These are phyloP conservation scores for Myotis vivesi DNA, from an alignment of 2,797 vertebrate species.

Conservation along the genomic window DNA sequence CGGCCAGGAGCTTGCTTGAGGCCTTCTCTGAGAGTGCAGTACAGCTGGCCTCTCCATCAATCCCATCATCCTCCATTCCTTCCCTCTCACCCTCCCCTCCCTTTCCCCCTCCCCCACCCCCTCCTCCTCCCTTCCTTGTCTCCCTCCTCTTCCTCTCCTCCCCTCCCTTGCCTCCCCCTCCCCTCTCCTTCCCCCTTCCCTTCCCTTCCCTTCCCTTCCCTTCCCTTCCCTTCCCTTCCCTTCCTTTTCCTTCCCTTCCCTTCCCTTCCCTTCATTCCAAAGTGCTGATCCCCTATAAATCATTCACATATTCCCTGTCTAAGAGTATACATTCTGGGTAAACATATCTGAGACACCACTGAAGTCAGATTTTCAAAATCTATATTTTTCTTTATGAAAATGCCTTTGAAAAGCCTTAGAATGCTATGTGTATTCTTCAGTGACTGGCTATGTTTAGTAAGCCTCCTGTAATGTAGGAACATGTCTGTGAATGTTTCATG, in stretches of 20 bases:
- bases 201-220: not conserved
- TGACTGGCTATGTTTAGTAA: constrained; percentile 55
- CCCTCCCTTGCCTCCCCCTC: no score
- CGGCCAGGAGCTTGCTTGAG: not conserved
- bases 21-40: not conserved
- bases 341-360: not conserved
- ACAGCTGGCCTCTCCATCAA: not conserved
- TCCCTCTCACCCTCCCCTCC: no score
- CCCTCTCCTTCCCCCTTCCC: not conserved
- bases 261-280: not conserved
- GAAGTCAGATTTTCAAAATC: constrained; percentile 45
- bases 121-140: no score
- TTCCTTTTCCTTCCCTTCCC: rapidly evolving
- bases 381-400: constrained; percentile 33
- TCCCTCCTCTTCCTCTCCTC: no score
- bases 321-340: not conserved
- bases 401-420: constrained; percentile 10
- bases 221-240: no score
- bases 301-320: not conserved
- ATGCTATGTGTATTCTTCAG: constrained; percentile 2
- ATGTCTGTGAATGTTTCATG: constrained; percentile 73
- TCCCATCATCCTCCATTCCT: no score
- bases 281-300: not conserved
- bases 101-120: no score
- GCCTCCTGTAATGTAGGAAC: constrained; percentile 6